Evolutionary conservation across 2,797 vertebrate species (phyloP), one percentile per base, ranked within the genome.

Genomic region (Acanthurus leucopareius): DNA sequence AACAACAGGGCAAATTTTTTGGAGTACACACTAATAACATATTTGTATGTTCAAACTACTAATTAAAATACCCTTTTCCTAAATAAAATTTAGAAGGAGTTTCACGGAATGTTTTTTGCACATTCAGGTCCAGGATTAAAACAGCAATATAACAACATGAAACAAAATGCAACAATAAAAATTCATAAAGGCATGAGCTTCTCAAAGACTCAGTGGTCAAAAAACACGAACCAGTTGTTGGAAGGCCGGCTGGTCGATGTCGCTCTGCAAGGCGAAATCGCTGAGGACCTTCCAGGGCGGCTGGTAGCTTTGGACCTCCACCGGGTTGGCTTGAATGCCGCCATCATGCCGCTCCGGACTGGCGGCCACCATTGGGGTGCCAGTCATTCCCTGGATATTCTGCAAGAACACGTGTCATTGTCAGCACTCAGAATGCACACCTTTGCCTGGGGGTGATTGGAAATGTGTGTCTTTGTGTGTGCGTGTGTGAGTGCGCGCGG

Each of bases 351-450:
- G 95, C 93, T 98, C 97, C 4, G 97, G 97, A 90, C 97, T 98
- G 71, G 97, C 96, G 54, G 97, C 97, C 90, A 98, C 97, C 97
- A 98, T 97, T 25, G 97, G 97, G 77, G 97, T 98, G 80, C 97
- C 97, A 77, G 97, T 98, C 97, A 98, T 96, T 74, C 97, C 97
- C 83, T 98, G 97, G 93, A 98, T 98, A 92, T 98, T 98, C 97
- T 98, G 95, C 70, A 92, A 93, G 93, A 93, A 68, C 28, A 54
- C 6, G 42, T 1, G 14, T n/a, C 7, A 32, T n/a, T 48, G 52
- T 87, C 53, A 90, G 56, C 8, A 40, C 28, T 20, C 13, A 52
- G 52, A 15, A 11, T 17, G 45, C 17, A 67, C 60, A 42, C 25
- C 19, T 10, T 10, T 57, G 19, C 45, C 9, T 48, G 38, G 4